A percentile compares a stretch with the other conserved stretches of the same genome.
Evolutionary conservation across 2,797 vertebrate species (phyloP).

Genomic region (Lepilemur ruficaudatus): DNA sequence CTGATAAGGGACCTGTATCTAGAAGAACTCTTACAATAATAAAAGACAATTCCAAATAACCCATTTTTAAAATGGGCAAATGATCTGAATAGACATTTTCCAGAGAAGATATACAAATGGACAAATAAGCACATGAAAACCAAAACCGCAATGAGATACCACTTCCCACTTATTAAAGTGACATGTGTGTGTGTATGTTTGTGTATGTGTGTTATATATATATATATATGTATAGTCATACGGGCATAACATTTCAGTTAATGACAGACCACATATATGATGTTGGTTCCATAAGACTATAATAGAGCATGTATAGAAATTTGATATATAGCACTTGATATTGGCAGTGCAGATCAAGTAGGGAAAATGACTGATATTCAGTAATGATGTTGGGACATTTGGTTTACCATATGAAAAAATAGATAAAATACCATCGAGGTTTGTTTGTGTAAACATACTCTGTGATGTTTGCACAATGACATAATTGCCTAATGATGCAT

Average conservation of each 20-base stretch:
- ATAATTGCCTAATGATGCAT: not conserved
- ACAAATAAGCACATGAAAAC: not conserved
- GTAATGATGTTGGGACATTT: not conserved
- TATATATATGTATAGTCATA: not conserved
- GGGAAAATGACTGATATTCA: not conserved
- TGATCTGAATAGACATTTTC: not conserved
- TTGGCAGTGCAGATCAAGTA: not conserved
- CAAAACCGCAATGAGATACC: not conserved
- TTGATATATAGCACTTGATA: not conserved
- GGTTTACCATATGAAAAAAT: not conserved
- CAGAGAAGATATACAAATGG: not conserved
- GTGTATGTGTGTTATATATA: too few relatives aligned
- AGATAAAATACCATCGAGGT: not conserved
- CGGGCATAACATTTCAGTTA: not conserved
- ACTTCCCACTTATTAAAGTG: not conserved
- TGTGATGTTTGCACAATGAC: not conserved
- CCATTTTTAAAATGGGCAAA: not conserved
- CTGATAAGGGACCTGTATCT: not conserved
- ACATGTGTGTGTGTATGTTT: not conserved
- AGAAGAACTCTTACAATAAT: not conserved
- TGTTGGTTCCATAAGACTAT: not conserved
- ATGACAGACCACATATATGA: not conserved
- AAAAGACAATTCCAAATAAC: constrained; percentile 2
- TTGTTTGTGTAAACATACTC: not conserved
- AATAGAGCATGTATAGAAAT: not conserved